These are phyloP conservation scores for Drosophila leonis DNA, from an alignment of 2,888 invertebrate species.

Conservation along the genomic window DNA sequence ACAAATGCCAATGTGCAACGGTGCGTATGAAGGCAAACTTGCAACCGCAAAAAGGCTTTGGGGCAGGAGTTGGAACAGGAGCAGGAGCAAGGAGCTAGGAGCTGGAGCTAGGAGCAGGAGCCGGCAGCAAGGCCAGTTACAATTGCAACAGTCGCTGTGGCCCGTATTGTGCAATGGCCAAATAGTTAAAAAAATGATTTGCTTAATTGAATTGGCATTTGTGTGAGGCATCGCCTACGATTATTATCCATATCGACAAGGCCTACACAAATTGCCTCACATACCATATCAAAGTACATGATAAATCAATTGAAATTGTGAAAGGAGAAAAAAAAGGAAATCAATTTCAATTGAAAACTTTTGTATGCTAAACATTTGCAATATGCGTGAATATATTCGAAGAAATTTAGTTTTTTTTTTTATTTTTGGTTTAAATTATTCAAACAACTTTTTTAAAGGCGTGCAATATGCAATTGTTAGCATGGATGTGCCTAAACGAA, in stretches of 20 bases:
- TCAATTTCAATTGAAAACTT: not conserved
- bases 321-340: not conserved
- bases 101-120: not conserved
- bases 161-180: conserved; percentile 20
- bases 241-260: not conserved
- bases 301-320: conserved; percentile 1
- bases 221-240: conserved; percentile 4
- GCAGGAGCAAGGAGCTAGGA: not conserved
- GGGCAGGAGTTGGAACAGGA: not conserved
- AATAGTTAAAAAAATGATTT: conserved; percentile 45
- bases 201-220: conserved; percentile 45
- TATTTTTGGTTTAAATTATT: not conserved
- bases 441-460: not conserved
- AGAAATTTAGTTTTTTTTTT: not conserved
- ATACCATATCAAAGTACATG: conserved; percentile 1
- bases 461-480: not conserved
- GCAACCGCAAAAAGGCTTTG: conserved; percentile 62
- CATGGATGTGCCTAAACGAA: not conserved
- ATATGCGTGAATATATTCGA: not conserved
- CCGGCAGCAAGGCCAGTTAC: conserved; percentile 6
- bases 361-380: not conserved
- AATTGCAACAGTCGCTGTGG: conserved; percentile 18
- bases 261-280: conserved; percentile 4
- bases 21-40: conserved; percentile 72
- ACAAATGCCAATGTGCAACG: conserved; percentile 71